Conservation (phyloP, 1,140 invertebrate species). For the Gryllus bimaculatus region DNA sequence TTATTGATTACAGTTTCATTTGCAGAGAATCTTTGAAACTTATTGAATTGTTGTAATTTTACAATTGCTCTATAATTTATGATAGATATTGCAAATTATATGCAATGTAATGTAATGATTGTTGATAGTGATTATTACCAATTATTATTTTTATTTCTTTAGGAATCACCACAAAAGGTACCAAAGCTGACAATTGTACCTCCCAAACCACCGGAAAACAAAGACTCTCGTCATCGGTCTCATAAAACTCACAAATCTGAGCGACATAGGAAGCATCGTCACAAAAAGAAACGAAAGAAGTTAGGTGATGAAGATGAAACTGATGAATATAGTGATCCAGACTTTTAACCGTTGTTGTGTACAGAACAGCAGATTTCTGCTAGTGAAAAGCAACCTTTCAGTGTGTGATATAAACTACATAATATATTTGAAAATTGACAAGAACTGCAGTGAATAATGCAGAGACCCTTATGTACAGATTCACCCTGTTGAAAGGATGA, state of each 20-base stretch:
- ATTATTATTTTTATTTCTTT: neutral
- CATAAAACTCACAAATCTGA: slow-evolving; percentile 45
- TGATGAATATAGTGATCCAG: slow-evolving; percentile 59
- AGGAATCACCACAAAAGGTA: slow-evolving; percentile 38
- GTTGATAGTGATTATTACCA: neutral
- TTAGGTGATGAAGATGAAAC: slow-evolving; percentile 52
- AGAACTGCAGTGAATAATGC: neutral
- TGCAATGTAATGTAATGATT: neutral
- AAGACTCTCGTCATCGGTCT: slow-evolving; percentile 42
- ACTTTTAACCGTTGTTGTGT: slow-evolving; percentile 38
- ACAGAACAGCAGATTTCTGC: neutral
- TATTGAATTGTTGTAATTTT: neutral
- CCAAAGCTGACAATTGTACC: slow-evolving; percentile 45
- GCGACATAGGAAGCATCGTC: slow-evolving; percentile 53
- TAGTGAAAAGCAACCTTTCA: neutral
- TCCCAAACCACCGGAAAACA: slow-evolving; percentile 35
- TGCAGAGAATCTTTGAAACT: neutral
- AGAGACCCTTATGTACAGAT: neutral
- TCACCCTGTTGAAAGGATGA: neutral
- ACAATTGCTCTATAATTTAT: neutral
- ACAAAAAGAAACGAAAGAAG: slow-evolving; percentile 56
- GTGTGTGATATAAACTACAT: neutral
- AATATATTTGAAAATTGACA: neutral
- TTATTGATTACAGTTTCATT: neutral
- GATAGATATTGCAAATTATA: neutral